Evolutionary conservation across 2,113 vertebrate species (phyloP).

Genomic region (Agelaius tricolor): DNA sequence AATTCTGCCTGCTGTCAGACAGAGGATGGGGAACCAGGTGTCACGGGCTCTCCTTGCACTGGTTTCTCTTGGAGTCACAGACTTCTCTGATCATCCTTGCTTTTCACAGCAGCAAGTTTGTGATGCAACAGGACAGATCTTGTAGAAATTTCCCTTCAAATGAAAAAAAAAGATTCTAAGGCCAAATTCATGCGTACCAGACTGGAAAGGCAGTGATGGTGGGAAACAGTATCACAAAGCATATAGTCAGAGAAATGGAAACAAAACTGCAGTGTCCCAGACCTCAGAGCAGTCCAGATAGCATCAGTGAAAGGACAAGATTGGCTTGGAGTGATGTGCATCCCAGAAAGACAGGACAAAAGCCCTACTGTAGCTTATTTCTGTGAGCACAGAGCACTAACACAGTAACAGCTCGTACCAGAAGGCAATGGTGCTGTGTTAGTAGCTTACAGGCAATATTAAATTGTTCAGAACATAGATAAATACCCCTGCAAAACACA

Average conservation of each 20-base stretch:
- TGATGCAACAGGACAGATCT: background rate
- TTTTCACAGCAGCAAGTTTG: background rate
- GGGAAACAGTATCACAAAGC: slow-evolving; percentile 33
- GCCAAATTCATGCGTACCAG: background rate
- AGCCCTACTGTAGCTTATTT: slow-evolving; percentile 27
- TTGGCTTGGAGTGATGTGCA: background rate
- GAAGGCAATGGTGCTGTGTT: background rate
- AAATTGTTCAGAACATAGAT: background rate
- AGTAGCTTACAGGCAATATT: background rate
- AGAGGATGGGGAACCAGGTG: background rate
- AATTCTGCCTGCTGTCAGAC: background rate
- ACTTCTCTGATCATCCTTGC: background rate
- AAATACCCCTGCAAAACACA: background rate
- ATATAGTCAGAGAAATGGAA: slow-evolving; percentile 50
- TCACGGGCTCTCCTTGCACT: background rate
- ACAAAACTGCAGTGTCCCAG: slow-evolving; percentile 61
- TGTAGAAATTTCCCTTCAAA: background rate
- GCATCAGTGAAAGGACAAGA: slow-evolving; percentile 4
- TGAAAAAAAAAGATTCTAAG: background rate
- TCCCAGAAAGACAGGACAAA: slow-evolving; percentile 42
- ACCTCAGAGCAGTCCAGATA: background rate
- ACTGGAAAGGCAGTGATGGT: slow-evolving; percentile 2
- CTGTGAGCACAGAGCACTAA: slow-evolving; percentile 11
- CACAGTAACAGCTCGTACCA: slow-evolving; percentile 35
- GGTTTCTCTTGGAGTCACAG: background rate